Conservation (phyloP, 2,888 invertebrate genomes). For the Mythimna vitellina region DNA sequence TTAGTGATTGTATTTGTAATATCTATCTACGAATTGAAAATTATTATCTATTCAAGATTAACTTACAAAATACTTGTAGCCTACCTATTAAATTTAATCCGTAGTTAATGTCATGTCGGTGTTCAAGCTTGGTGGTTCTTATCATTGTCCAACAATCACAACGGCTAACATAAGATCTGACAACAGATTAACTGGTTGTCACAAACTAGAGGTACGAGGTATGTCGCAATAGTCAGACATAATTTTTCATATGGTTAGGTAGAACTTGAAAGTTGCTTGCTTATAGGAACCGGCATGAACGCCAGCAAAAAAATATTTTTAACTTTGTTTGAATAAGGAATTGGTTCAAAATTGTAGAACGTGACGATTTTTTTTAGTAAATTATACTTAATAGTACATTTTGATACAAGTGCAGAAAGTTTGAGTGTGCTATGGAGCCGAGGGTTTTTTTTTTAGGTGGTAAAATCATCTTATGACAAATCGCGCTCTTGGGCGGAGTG, state of each 20-base stretch:
- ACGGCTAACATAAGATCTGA: slow-evolving; percentile 10
- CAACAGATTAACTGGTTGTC: slow-evolving; percentile 19
- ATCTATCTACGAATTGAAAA: neutral
- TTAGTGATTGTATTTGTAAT: neutral
- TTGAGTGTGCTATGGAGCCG: too few species aligned
- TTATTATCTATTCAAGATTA: neutral
- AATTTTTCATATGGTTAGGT: neutral
- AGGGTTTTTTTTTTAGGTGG: too few species aligned
- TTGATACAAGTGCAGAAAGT: too few species aligned
- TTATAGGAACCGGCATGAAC: too few species aligned
- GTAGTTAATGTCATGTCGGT: slow-evolving; percentile 11
- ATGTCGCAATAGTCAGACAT: slow-evolving; percentile 10
- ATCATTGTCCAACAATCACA: slow-evolving; percentile 26
- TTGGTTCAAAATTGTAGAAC: too few species aligned
- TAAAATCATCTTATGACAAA: too few species aligned
- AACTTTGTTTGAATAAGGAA: too few species aligned
- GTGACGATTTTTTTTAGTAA: too few species aligned
- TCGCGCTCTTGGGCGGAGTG: too few species aligned
- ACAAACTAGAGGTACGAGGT: slow-evolving; percentile 8
- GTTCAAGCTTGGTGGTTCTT: neutral
- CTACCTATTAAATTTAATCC: slow-evolving; percentile 16
- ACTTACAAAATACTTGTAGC: neutral
- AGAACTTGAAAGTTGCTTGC: too few species aligned
- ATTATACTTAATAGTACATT: too few species aligned
- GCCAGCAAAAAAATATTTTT: neutral